Evolutionary conservation across 2,113 vertebrate genomes (phyloP).

Genomic region (Mellivora capensis): DNA sequence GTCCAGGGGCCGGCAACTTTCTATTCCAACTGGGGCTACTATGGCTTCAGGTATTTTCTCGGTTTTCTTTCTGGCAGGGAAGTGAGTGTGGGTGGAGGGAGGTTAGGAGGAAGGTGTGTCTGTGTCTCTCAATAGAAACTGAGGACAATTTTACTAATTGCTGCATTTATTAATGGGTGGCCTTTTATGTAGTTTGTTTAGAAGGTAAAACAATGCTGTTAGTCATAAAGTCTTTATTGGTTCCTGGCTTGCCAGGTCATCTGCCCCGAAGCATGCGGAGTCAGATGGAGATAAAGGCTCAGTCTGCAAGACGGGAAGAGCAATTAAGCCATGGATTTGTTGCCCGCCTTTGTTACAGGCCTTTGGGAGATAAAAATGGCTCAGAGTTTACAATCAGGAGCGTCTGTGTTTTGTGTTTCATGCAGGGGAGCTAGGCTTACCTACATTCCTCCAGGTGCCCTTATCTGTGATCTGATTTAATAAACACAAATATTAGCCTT

Average conservation of each 20-base stretch:
- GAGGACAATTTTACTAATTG: slow-evolving; percentile 42
- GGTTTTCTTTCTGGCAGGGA: neutral
- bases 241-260: neutral
- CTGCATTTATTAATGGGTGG: slow-evolving; percentile 44
- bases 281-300: neutral
- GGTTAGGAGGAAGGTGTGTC: neutral
- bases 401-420: neutral
- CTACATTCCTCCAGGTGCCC: neutral
- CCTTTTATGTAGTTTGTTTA: slow-evolving; percentile 17
- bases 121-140: slow-evolving; percentile 29
- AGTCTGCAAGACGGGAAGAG: neutral
- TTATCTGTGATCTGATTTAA: slow-evolving; percentile 10
- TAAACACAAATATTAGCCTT: slow-evolving; percentile 36
- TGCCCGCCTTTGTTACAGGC: neutral
- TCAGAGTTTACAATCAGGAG: neutral
- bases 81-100: neutral
- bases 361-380: neutral
- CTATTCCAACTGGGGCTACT: neutral
- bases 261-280: neutral
- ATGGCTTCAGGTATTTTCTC: neutral
- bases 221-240: slow-evolving; percentile 11
- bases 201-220: slow-evolving; percentile 34
- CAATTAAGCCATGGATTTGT: neutral
- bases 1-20: neutral
- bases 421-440: neutral